Evolutionary conservation across 2,113 vertebrate species (phyloP).

Genomic region (Triplophysa dalaica): DNA sequence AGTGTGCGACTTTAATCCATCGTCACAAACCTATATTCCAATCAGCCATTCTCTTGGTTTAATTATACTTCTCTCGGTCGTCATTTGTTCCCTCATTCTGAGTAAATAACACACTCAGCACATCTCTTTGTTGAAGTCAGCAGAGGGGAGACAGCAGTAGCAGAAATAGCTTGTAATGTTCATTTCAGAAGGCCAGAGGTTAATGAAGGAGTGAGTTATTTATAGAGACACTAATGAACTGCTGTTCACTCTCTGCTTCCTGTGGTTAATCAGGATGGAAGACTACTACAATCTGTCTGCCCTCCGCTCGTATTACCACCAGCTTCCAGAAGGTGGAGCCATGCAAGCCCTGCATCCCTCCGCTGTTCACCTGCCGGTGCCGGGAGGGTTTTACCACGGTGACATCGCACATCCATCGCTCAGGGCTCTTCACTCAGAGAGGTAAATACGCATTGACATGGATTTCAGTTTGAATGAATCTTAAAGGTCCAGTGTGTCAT

Average conservation of each 20-base stretch:
- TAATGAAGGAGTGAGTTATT: conserved; percentile 53
- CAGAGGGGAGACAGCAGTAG: conserved; percentile 8
- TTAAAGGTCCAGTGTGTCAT: no score
- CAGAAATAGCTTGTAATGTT: conserved; percentile 32
- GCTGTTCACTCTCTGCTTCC: conserved; percentile 24
- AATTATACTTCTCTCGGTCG: background rate
- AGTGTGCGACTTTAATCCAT: no score
- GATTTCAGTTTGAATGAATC: background rate
- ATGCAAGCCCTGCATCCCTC: conserved; percentile 87
- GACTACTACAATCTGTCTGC: conserved; percentile 91
- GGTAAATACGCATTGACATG: conserved; percentile 63
- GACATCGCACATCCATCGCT: conserved; percentile 83
- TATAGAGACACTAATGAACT: conserved; percentile 44
- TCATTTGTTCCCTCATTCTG: background rate
- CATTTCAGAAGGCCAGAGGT: conserved; percentile 35
- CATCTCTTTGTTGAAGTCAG: conserved; percentile 10
- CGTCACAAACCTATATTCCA: no score
- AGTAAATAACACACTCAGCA: conserved; percentile 5
- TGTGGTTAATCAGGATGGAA: conserved; percentile 82
- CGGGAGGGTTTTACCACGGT: conserved; percentile 83
- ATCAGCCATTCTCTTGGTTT: background rate
- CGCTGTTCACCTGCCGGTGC: conserved; percentile 89
- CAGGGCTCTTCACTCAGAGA: conserved; percentile 81
- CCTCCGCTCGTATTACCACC: conserved; percentile 88
- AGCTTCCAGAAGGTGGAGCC: conserved; percentile 82